phyloP scores from a whole-genome alignment of 2,888 invertebrate species.

The Rutpela maculata region DNA sequence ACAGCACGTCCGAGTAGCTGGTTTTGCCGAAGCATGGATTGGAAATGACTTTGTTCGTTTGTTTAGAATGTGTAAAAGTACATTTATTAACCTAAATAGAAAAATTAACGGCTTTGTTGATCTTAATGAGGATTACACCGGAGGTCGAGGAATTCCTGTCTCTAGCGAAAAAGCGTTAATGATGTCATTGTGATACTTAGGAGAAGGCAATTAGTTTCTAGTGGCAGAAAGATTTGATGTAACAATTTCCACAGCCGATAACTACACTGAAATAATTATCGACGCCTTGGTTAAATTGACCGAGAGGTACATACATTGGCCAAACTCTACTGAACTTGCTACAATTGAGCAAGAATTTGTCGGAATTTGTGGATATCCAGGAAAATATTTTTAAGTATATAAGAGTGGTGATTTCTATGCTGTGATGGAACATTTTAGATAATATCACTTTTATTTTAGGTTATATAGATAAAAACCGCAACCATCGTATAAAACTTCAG shows the following conservation, averaged over 20 bases:
- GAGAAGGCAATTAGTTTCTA: neutral
- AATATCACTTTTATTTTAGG: constrained; percentile 22
- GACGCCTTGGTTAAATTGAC: neutral
- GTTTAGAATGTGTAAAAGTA: neutral
- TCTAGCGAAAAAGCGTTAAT: constrained; percentile 5
- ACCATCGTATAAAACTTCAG: constrained; percentile 38
- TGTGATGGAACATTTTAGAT: constrained; percentile 3
- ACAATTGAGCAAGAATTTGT: constrained; percentile 18
- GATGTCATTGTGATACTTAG: constrained; percentile 13
- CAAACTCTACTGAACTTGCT: neutral
- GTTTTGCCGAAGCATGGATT: neutral
- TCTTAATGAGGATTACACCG: neutral
- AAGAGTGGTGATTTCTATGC: neutral
- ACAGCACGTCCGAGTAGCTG: neutral
- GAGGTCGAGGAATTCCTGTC: neutral
- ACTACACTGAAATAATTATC: neutral
- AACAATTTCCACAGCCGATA: neutral
- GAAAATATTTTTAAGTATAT: neutral
- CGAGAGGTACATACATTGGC: neutral
- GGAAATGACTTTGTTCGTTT: neutral
- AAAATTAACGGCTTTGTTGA: neutral
- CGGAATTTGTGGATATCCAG: constrained; percentile 1
- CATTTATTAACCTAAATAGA: neutral
- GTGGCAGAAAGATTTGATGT: constrained; percentile 15
- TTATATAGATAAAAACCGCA: constrained; percentile 36